Conservation (phyloP, 2,113 vertebrate species). For the Xenopus laevis region DNA sequence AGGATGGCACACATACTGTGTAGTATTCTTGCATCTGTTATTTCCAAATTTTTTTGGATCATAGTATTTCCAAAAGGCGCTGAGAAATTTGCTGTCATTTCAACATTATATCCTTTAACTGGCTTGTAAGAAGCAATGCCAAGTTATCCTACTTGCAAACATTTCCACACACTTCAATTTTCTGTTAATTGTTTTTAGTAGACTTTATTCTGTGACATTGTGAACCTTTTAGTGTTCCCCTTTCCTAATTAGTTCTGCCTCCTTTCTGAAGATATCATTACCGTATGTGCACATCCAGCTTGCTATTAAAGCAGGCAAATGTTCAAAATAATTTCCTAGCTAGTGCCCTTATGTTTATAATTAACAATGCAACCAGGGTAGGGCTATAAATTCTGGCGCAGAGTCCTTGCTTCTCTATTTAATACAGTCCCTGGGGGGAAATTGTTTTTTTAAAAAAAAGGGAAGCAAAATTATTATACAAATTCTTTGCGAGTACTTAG, state of each 20-base stretch:
- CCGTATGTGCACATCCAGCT: constrained; percentile 15
- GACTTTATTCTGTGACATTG: background rate
- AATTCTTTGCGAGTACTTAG: background rate
- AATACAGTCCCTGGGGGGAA: constrained; percentile 2
- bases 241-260: constrained; percentile 27
- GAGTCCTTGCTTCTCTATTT: constrained; percentile 10
- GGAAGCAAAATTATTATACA: background rate
- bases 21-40: too few relatives aligned
- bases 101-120: too few relatives aligned
- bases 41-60: too few relatives aligned
- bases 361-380: constrained; percentile 33
- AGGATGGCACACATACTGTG: too few relatives aligned
- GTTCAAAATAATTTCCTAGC: constrained; percentile 21
- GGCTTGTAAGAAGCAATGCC: too few relatives aligned
- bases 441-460: background rate
- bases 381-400: constrained; percentile 27
- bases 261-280: constrained; percentile 14
- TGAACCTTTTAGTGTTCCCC: background rate
- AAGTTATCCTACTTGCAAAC: too few relatives aligned
- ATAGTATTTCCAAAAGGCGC: too few relatives aligned
- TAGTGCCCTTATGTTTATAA: constrained; percentile 34
- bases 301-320: constrained; percentile 33
- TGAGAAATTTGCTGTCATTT: too few relatives aligned
- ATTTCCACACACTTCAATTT: too few relatives aligned
- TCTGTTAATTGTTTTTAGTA: background rate